Base-by-base conservation (phyloP, 2,113 vertebrate genomes). In the Paedocypris sp. region DNA sequence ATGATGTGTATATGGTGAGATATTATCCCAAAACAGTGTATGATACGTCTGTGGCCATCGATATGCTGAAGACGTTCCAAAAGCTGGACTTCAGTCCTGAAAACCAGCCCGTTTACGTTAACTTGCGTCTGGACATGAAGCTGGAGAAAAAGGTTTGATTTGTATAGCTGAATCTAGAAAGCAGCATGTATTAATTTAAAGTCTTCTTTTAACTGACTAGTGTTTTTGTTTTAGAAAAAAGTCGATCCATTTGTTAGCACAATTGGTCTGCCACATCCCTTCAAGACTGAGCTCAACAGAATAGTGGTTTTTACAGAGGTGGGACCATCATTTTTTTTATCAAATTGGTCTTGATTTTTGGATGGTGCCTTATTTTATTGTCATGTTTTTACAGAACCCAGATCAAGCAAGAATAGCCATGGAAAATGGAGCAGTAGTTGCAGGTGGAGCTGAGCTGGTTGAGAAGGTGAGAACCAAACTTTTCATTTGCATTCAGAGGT, bases 251-350 rank as follows among this genome's bases (percentile, higher is more conserved):
- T 98, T 71, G 63, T 87, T 48, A 83, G 85, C 61, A 82, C 69
- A 0, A 51, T 97, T 33, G 63, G 78, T 16, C 69, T 97, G 2
- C 91, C 91, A 0, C 72, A 92, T 62, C 74, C 77, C 5, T 89
- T 96, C 26, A 72, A 70, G 3, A 82, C 77, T 0, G 76, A 84
- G 20, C n/a, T 23, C 1, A 94, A 91, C 71, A 91, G 77, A 71
- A 86, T 98, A 62, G 48, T 91, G 38, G 86, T 96, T 52, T 94
- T 97, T 68, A 94, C 95, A 6, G 89, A 85, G 89, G 94, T 97
- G 64, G 64, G 75, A 59, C 41, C 22, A 25, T 60, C 20, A 18
- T 12, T 32, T n/a, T 49, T 6, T 23, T 3, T 16, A 4, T 43
- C 31, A n/a, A 5, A 5, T n/a, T 42, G n/a, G n/a, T 42, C n/a